Conservation (phyloP, 1,140 invertebrate genomes). For the Wasmannia auropunctata region DNA sequence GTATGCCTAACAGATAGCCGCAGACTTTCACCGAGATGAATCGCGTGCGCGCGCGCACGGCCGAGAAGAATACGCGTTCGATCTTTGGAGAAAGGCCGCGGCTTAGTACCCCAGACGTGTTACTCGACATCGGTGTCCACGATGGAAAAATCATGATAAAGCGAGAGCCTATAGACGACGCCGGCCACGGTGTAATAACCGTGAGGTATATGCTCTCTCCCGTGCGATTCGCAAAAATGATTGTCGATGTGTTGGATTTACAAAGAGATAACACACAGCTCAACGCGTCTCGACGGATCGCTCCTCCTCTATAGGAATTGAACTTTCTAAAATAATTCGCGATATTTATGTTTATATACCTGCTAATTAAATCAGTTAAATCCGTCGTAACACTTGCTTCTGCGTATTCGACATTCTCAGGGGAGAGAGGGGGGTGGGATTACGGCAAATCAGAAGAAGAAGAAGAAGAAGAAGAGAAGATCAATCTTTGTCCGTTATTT, state of each 20-base stretch:
- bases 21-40: constrained; percentile 51
- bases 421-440: too few species aligned
- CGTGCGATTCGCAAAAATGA: constrained; percentile 22
- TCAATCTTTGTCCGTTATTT: background rate
- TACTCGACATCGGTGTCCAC: constrained; percentile 35
- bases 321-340: constrained; percentile 12
- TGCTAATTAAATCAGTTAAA: background rate
- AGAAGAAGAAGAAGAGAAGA: background rate
- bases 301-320: background rate
- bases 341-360: background rate
- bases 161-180: constrained; percentile 4
- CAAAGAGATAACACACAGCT: background rate
- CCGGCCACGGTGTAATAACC: constrained; percentile 18
- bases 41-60: background rate
- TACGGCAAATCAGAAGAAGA: too few species aligned
- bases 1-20: constrained; percentile 32
- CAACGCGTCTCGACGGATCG: background rate
- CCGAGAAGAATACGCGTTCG: constrained; percentile 50
- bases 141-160: constrained; percentile 51
- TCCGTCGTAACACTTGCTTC: background rate
- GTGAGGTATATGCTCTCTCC: background rate
- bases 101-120: constrained; percentile 3
- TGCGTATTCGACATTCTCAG: too few species aligned
- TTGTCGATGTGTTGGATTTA: constrained; percentile 15
- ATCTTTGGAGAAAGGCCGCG: constrained; percentile 45